Evolutionary conservation across 1,140 invertebrate genomes (phyloP), one percentile per base, ranked within the genome.

Genomic region (Diuraphis noxia): DNA sequence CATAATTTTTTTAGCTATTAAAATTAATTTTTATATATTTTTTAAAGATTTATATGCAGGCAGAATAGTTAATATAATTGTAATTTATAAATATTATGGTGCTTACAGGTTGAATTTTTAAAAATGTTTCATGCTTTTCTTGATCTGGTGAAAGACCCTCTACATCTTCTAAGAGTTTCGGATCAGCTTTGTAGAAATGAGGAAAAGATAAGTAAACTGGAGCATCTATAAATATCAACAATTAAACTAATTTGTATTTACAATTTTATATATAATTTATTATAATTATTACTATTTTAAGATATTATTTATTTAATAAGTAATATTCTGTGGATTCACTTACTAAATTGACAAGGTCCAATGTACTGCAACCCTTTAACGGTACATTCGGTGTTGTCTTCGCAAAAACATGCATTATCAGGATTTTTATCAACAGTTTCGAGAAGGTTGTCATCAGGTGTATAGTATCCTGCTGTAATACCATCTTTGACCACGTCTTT

Each of bases 121-220:
- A 96, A 93, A 96, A 97, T 2, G 96, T 96, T 93, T 95, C 95
- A 93, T 98, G 97, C 92, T 96, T 94, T 92, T 96, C 95, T 92
- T 95, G 94, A 25, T 96, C 94, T 0, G 97, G 97, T 9, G 95
- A 95, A 2, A 98, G 93, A 19, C 97, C 98, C 92, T 96, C 96
- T 9, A 98, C 95, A 0, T 95, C 94, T 19, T 96, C 94, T 4
- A 96, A 93, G 1, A 98, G 95, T 72, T 94, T 94, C 0, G 96
- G 96, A 94, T 98, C 97, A 0, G 97, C 96, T 92, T 98, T 95
- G 92, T 96, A 97, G 94, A 98, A 98, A 93, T 98, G 98, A 10
- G 98, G 98, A 93, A 96, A 97, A 0, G 97, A 98, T 13, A 98
- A 93, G 92, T 97, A 97, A 4, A 98, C 96, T 0, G 98, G 97